phyloP scores from a whole-genome alignment of 1,140 invertebrate species.

The Aphis gossypii region DNA sequence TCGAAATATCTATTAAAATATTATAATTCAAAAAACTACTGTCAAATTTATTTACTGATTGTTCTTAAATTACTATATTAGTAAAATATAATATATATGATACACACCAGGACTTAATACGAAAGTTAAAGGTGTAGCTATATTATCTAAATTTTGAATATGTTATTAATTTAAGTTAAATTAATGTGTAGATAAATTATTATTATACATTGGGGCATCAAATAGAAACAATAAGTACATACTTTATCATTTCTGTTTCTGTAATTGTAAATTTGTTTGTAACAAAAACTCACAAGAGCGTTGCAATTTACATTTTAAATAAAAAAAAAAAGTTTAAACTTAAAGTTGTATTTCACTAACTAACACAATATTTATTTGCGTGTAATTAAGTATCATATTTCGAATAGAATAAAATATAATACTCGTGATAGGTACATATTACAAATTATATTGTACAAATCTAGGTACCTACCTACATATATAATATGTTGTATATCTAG shows the following conservation, averaged over 20 bases:
- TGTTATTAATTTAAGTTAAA: too few species aligned
- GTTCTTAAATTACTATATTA: background rate
- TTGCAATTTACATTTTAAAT: background rate
- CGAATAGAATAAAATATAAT: background rate
- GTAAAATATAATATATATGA: background rate
- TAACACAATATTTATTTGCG: background rate
- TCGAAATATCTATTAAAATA: background rate
- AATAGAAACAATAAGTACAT: background rate
- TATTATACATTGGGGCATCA: background rate
- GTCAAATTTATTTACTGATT: background rate
- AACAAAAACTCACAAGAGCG: background rate
- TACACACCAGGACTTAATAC: background rate
- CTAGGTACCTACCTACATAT: background rate
- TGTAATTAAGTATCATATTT: background rate
- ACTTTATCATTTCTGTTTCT: background rate
- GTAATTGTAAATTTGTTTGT: background rate
- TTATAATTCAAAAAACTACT: background rate
- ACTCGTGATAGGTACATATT: background rate
- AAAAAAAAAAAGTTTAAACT: background rate
- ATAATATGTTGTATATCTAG: background rate
- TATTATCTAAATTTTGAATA: too few species aligned
- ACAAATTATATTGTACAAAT: constrained; percentile 4
- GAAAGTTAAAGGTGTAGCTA: too few species aligned
- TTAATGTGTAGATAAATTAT: background rate
- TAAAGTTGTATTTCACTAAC: background rate